Base-by-base conservation (phyloP, 2,888 invertebrate genomes). In the Tinea pellionella region DNA sequence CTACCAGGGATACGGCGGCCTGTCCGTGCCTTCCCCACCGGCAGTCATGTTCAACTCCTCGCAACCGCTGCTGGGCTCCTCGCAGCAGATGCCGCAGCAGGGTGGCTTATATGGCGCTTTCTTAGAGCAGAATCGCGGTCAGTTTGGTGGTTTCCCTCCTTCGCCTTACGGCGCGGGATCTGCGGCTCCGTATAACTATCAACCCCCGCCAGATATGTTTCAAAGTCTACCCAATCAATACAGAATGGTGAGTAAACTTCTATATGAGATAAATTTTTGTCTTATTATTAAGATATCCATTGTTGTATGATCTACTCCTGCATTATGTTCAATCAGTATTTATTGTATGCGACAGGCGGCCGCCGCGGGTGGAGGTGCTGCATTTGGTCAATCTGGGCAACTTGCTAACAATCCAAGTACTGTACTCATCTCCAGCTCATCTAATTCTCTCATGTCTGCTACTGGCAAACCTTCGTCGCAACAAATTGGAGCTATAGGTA, bases 361-460 rank as follows among this genome's bases (percentile, higher is more conserved):
- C 55, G 88, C 89, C 18, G 88, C 89, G 4, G 89, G 89, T 16
- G 89, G 90, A 61, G 91, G 90, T 51, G 90, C 91, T 24, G 92
- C 93, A 12, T 94, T 93, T 71, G 93, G 93, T 15, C 94, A 95
- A 73, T 93, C 93, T 59, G 95, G 94, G 69, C 93, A 93, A 72
- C 89, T 94, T 65, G 89, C 91, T 64, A 94, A 91, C 74, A 96
- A 93, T 77, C 95, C 95, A 59, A 95, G 93, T 72, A 95, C 96
- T 15, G 94, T 96, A 67, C 90, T 96, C 68, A 96, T 96, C 66
- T 95, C 95, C 42, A 94, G 95, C 64, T 93, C 94, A 61, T 94
- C 95, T 62, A 96, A 95, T 78, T 94, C 94, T 37, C 88, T 96
- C 66, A 96, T 96, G 95, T 95, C 96, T 4, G 93, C 95, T 41